These are phyloP conservation scores for Taxidea taxus DNA, from an alignment of 2,113 vertebrate genomes.

Conservation along the genomic window DNA sequence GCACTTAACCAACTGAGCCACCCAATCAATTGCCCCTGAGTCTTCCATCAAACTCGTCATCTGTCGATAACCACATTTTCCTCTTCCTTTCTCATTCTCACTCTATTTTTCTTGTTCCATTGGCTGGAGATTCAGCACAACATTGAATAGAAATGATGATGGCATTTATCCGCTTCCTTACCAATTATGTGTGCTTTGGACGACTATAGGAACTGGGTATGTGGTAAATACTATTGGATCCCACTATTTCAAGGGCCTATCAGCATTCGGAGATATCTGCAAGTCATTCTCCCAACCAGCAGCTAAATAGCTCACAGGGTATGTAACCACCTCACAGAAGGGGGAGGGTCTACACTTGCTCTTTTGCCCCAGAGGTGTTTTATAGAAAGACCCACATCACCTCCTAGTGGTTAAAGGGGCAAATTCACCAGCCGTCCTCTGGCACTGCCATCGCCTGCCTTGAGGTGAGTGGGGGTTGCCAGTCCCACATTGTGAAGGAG, in stretches of 20 bases:
- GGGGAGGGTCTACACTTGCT: neutral
- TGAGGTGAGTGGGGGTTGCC: neutral
- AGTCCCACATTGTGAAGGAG: too few relatives aligned
- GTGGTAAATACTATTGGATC: neutral
- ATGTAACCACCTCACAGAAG: neutral
- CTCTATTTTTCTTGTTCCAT: neutral
- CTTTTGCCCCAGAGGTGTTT: fast-evolving
- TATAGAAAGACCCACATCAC: neutral
- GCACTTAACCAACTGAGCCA: neutral
- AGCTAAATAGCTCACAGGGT: neutral
- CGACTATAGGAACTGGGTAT: neutral
- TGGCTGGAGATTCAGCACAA: neutral
- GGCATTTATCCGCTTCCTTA: neutral
- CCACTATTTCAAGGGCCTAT: neutral
- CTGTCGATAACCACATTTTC: neutral
- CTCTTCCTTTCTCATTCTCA: neutral
- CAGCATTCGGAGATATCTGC: neutral
- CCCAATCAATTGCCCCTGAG: neutral
- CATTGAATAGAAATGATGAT: neutral
- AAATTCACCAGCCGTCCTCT: neutral
- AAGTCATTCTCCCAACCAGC: neutral
- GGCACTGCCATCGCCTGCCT: neutral
- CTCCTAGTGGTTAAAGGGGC: neutral
- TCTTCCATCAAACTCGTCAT: neutral
- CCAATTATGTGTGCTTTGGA: neutral